phyloP scores from a whole-genome alignment of 1,140 invertebrate species.

The Macrostomum lignano region DNA sequence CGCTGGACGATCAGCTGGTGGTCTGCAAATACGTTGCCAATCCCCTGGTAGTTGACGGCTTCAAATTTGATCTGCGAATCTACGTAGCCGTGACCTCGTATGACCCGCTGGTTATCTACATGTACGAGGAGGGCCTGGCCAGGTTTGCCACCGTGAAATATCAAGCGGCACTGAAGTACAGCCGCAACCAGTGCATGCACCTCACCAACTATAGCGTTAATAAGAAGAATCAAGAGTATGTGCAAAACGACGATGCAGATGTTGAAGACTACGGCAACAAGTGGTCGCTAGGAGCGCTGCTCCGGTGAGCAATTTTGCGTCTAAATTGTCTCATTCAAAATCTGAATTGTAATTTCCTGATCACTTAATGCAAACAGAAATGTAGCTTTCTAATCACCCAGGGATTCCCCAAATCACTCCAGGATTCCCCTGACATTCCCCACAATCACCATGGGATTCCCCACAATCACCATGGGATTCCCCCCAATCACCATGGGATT shows the following conservation, averaged over 20 bases:
- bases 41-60: constrained; percentile 63
- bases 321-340: too few species aligned
- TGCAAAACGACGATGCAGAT: constrained; percentile 27
- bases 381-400: too few species aligned
- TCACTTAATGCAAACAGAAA: too few species aligned
- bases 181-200: constrained; percentile 62
- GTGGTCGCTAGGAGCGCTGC: constrained; percentile 62
- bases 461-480: too few species aligned
- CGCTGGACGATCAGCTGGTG: constrained; percentile 57
- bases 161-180: constrained; percentile 17
- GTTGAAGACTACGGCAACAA: constrained; percentile 36
- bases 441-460: too few species aligned
- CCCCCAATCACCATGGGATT: too few species aligned
- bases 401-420: too few species aligned
- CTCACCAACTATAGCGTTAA: constrained; percentile 95
- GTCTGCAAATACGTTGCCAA: constrained; percentile 72
- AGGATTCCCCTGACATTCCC: too few species aligned
- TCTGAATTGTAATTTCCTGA: too few species aligned
- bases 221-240: constrained; percentile 32
- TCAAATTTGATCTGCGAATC: constrained; percentile 68
- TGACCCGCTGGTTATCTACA: constrained; percentile 60
- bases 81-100: constrained; percentile 81
- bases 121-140: constrained; percentile 76
- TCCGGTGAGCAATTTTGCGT: too few species aligned
- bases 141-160: constrained; percentile 29